These are phyloP conservation scores for Rhagium mordax DNA, from an alignment of 2,888 invertebrate species.

Conservation along the genomic window DNA sequence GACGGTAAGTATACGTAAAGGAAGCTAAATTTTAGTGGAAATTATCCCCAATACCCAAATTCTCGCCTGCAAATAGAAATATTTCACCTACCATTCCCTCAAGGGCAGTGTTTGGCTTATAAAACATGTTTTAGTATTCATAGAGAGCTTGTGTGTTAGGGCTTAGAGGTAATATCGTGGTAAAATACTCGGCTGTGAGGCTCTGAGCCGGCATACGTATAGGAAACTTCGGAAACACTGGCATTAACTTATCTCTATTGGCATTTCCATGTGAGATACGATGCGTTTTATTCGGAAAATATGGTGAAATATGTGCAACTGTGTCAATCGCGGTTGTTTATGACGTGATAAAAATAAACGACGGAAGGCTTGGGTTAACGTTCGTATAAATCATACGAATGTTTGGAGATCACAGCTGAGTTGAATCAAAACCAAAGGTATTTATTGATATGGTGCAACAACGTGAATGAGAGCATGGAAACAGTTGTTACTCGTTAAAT, in stretches of 20 bases:
- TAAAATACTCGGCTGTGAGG: background rate
- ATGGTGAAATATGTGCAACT: background rate
- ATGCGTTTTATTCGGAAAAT: background rate
- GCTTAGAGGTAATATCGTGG: background rate
- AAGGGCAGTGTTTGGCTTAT: background rate
- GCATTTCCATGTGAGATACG: background rate
- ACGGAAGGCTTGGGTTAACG: background rate
- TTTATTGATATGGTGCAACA: background rate
- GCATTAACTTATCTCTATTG: background rate
- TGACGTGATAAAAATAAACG: background rate
- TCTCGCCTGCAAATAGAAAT: background rate
- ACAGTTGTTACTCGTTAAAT: too few relatives aligned
- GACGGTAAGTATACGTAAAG: too few relatives aligned
- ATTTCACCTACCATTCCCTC: background rate
- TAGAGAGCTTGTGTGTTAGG: background rate
- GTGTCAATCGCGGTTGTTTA: background rate
- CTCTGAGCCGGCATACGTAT: background rate
- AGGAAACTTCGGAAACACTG: background rate
- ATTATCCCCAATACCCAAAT: too few relatives aligned
- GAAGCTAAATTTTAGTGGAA: too few relatives aligned
- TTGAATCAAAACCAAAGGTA: background rate
- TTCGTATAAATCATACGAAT: background rate
- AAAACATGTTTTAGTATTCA: background rate
- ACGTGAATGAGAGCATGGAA: too few relatives aligned
- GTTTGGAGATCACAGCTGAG: background rate